Percentiles rank a stretch among this genome's conserved stretches.
Conservation (phyloP, 23 tunicate species). For the Phallusia fumigata region DNA sequence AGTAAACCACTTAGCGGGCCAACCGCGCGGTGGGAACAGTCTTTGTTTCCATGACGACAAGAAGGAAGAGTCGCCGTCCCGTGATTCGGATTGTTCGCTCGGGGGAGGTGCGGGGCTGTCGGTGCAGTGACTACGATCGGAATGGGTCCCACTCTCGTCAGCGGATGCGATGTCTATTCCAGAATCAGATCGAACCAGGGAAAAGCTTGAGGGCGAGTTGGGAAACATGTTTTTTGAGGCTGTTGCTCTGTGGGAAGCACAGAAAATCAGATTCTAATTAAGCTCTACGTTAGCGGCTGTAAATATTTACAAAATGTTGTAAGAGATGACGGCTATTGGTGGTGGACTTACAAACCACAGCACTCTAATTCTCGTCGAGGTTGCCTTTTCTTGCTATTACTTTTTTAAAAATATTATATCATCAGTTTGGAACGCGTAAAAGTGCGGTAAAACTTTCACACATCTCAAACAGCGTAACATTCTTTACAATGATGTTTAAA, state of each 20-base stretch:
- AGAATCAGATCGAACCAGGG: slow-evolving; percentile 5
- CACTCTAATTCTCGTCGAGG: no score
- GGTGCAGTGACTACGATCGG: neutral
- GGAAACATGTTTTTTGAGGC: neutral
- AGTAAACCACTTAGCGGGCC: slow-evolving; percentile 51
- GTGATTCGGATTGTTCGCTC: neutral
- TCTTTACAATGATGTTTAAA: no score
- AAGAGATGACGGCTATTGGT: no score
- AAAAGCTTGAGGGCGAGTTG: neutral
- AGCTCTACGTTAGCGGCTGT: no score
- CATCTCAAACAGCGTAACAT: no score
- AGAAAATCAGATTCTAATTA: neutral
- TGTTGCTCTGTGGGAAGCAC: neutral
- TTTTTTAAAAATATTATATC: no score
- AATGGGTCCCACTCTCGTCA: neutral
- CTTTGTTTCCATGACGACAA: slow-evolving; percentile 30
- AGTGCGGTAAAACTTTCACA: no score
- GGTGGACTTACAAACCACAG: no score
- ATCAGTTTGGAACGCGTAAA: no score
- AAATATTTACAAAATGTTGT: no score
- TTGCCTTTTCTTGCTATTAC: no score
- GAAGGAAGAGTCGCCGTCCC: neutral
- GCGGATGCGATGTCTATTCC: neutral
- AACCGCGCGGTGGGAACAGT: slow-evolving; percentile 67
- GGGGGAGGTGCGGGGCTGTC: neutral